Evolutionary conservation across 2,888 invertebrate species (phyloP).

Genomic region (Rapana venosa): DNA sequence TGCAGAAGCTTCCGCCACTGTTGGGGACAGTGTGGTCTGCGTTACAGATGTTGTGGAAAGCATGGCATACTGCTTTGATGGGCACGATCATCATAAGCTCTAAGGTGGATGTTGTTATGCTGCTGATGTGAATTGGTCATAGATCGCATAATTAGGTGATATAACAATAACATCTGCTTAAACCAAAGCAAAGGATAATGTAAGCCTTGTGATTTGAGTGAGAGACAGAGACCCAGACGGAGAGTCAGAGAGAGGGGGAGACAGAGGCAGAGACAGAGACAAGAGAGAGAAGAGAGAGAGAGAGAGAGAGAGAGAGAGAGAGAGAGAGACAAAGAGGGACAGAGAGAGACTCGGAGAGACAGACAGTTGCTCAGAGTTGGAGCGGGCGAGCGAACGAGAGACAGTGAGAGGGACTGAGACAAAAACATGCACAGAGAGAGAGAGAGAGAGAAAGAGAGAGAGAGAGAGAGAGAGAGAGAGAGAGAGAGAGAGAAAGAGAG

Average conservation of each 20-base stretch:
- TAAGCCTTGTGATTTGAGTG: no score
- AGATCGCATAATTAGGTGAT: no score
- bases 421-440: background rate
- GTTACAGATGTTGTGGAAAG: no score
- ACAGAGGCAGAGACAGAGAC: background rate
- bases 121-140: no score
- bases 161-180: no score
- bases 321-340: conserved; percentile 1
- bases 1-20: no score
- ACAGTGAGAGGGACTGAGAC: background rate
- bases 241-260: background rate
- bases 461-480: background rate
- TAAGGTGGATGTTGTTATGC: no score
- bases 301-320: conserved; percentile 14
- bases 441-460: background rate
- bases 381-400: background rate
- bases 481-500: conserved; percentile 1
- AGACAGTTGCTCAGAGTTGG: background rate
- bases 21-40: no score
- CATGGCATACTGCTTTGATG: no score
- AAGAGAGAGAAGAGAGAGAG: background rate
- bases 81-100: no score
- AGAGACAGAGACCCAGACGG: background rate
- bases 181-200: no score
- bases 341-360: background rate